Percentiles rank a stretch among this genome's conserved stretches.
These are phyloP conservation scores for Cremastobaeus sp. DNA, from an alignment of 2,888 invertebrate genomes.

Conservation along the genomic window DNA sequence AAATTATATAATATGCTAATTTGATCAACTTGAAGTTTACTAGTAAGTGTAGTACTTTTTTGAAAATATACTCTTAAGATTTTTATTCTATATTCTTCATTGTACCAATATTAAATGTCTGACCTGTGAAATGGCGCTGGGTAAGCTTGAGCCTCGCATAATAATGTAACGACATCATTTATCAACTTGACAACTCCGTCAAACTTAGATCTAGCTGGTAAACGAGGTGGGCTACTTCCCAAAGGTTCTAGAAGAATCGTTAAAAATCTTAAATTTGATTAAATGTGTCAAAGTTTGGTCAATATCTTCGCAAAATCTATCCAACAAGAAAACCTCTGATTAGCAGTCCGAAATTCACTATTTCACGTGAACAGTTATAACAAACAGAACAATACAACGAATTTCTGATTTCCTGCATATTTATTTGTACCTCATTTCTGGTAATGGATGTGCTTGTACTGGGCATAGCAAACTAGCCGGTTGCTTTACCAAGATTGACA, in stretches of 20 bases:
- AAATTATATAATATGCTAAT: too few relatives aligned
- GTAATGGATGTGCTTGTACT: slow-evolving; percentile 81
- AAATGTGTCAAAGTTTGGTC: not conserved
- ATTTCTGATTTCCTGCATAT: not conserved
- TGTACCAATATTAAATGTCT: too few relatives aligned
- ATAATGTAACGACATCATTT: slow-evolving; percentile 69
- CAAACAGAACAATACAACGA: too few relatives aligned
- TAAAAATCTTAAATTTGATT: not conserved
- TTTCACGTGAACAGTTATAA: too few relatives aligned
- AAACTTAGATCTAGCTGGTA: slow-evolving; percentile 79
- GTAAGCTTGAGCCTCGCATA: slow-evolving; percentile 85
- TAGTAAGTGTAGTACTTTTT: too few relatives aligned
- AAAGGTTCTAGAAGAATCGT: slow-evolving; percentile 59
- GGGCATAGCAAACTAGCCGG: slow-evolving; percentile 77
- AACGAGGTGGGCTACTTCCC: slow-evolving; percentile 80
- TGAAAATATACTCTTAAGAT: too few relatives aligned
- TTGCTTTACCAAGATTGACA: slow-evolving; percentile 64
- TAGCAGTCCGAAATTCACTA: too few relatives aligned
- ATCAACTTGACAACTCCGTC: slow-evolving; percentile 68
- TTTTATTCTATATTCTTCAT: too few relatives aligned
- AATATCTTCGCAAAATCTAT: too few relatives aligned
- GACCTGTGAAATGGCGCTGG: slow-evolving; percentile 83
- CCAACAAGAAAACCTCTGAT: too few relatives aligned
- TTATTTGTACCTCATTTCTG: slow-evolving; percentile 80
- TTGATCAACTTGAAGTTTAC: too few relatives aligned